Conservation (phyloP, 2,113 vertebrate species). For the Pangasianodon gigas region DNA sequence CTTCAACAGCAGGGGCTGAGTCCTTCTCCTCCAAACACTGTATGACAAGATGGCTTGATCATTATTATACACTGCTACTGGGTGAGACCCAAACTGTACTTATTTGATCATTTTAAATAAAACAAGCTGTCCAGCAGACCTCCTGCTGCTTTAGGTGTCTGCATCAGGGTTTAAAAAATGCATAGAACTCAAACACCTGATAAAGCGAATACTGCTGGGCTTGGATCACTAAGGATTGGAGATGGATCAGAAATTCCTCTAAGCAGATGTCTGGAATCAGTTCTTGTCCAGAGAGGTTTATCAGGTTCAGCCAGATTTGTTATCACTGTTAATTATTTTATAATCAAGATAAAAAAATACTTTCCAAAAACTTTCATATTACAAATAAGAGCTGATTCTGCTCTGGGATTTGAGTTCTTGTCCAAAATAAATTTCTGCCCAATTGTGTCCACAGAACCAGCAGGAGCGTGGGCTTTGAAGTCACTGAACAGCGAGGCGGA, state of each 20-base stretch:
- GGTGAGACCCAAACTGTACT: background rate
- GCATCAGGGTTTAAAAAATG: background rate
- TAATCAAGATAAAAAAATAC: background rate
- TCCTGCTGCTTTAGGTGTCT: background rate
- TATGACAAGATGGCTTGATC: background rate
- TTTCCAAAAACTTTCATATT: constrained; percentile 31
- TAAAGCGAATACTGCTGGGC: background rate
- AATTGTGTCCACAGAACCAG: constrained; percentile 37
- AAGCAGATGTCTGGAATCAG: constrained; percentile 13
- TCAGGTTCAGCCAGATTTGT: background rate
- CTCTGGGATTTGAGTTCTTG: constrained; percentile 24
- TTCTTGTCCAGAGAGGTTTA: background rate
- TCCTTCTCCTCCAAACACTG: constrained; percentile 15
- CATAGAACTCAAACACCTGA: background rate
- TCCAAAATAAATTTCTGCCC: constrained; percentile 12
- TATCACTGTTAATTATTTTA: background rate
- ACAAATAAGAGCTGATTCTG: constrained; percentile 18
- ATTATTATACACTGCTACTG: background rate
- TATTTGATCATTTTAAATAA: constrained; percentile 25
- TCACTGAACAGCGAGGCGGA: constrained; percentile 10
- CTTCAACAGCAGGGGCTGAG: background rate
- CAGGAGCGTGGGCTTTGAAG: constrained; percentile 34
- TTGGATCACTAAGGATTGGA: background rate
- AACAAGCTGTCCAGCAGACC: background rate
- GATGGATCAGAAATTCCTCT: background rate